Conservation (phyloP, 1,140 invertebrate genomes). For the Drosophila nasuta region DNA sequence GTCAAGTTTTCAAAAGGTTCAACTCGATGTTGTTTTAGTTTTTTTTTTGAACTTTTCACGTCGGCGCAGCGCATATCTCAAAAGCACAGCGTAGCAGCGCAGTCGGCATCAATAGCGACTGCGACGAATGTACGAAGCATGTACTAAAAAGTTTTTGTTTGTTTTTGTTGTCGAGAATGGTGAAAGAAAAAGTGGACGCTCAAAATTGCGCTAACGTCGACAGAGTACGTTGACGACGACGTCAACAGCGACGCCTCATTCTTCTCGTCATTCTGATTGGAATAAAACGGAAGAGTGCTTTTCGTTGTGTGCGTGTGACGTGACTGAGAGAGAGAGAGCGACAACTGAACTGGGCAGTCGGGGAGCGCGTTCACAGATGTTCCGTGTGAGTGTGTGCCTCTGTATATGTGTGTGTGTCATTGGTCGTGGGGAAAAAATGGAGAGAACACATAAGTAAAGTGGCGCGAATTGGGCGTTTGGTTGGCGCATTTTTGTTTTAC, state of each 20-base stretch:
- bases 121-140: slow-evolving; percentile 11
- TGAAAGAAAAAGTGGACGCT: slow-evolving; percentile 45
- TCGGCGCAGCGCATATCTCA: slow-evolving; percentile 43
- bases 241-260: slow-evolving; percentile 11
- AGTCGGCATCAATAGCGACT: slow-evolving; percentile 7
- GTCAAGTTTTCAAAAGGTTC: slow-evolving; percentile 75
- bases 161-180: slow-evolving; percentile 44
- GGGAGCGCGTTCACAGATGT: slow-evolving; percentile 40
- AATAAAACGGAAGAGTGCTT: slow-evolving; percentile 70
- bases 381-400: slow-evolving; percentile 9
- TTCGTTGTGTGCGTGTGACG: slow-evolving; percentile 44
- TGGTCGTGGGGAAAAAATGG: slow-evolving; percentile 61
- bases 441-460: slow-evolving; percentile 68
- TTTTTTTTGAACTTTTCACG: slow-evolving; percentile 70
- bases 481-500: slow-evolving; percentile 78
- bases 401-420: slow-evolving; percentile 46
- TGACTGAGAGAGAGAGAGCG: slow-evolving; percentile 18
- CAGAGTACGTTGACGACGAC: slow-evolving; percentile 23
- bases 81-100: slow-evolving; percentile 32
- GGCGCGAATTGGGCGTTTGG: slow-evolving; percentile 78
- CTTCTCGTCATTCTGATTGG: slow-evolving; percentile 70
- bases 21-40: slow-evolving; percentile 20
- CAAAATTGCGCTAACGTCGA: slow-evolving; percentile 26
- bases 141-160: slow-evolving; percentile 71
- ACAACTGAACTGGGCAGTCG: slow-evolving; percentile 15